Evolutionary conservation across 2,888 invertebrate genomes (phyloP).

Genomic region (Dusona sp.): DNA sequence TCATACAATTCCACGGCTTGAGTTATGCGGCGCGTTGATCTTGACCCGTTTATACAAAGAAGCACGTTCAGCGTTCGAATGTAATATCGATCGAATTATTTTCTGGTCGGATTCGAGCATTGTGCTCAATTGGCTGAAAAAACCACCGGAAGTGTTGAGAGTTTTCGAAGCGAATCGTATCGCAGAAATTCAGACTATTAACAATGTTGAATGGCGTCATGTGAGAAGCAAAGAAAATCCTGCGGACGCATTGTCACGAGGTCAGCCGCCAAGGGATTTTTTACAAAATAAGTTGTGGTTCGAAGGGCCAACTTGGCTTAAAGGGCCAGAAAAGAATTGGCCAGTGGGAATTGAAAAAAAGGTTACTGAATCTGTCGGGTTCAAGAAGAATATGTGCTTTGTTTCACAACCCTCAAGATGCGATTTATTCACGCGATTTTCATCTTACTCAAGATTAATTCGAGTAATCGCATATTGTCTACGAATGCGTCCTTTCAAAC

Average conservation of each 20-base stretch:
- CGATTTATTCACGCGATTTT: constrained; percentile 45
- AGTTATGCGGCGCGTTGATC: constrained; percentile 72
- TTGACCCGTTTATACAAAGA: constrained; percentile 57
- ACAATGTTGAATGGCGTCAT: constrained; percentile 62
- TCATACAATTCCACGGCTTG: constrained; percentile 72
- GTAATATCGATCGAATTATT: constrained; percentile 35
- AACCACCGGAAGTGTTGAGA: constrained; percentile 62
- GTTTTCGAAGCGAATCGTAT: too few relatives aligned
- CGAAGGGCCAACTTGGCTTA: constrained; percentile 43
- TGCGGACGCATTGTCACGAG: constrained; percentile 50
- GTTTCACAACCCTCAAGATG: constrained; percentile 14
- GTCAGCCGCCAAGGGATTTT: constrained; percentile 39
- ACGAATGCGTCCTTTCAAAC: constrained; percentile 25
- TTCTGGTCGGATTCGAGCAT: constrained; percentile 73
- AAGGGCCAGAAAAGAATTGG: constrained; percentile 31
- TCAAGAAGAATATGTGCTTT: constrained; percentile 42
- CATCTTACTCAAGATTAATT: constrained; percentile 46
- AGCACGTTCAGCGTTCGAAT: neutral
- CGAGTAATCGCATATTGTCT: constrained; percentile 52
- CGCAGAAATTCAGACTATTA: constrained; percentile 69
- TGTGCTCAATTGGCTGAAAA: constrained; percentile 70
- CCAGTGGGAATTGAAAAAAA: constrained; percentile 8
- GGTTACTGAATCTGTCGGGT: constrained; percentile 16
- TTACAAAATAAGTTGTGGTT: constrained; percentile 42
- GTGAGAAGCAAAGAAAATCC: constrained; percentile 45